Evolutionary conservation across 2,888 invertebrate genomes (phyloP), one percentile per base, ranked within the genome.

Genomic region (Drosophila kokeensis): DNA sequence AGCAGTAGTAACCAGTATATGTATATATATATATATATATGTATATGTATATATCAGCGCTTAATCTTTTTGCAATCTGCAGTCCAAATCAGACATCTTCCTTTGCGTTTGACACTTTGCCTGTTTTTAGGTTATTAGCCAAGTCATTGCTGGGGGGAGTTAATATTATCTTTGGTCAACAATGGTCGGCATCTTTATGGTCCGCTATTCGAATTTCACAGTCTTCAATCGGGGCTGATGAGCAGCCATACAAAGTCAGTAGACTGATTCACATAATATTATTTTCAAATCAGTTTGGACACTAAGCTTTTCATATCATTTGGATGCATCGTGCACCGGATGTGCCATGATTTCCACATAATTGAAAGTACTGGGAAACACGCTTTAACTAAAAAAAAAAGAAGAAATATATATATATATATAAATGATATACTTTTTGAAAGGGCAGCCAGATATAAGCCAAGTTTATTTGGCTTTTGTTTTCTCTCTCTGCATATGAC

Each of bases 401-500:
- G n/a, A n/a, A n/a, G n/a, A 38, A 8, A 10, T 30, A 11, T 27
- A 4, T 11, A 24, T 5, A 42, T 3, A 13, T 7, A 42, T 21
- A 40, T 11, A 40, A 50, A 34, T 52, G 18, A 48, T 24, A 45
- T 29, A 63, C 52, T n/a, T n/a, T 53, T 48, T 18, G 27, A 67
- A 66, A 53, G 65, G 66, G 65, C 27, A 11, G 50, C 11, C 58
- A 24, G 27, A 42, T 69, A 54, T 55, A 55, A 70, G 40, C n/a
- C 61, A 32, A 24, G 34, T 29, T 21, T 48, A 38, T 48, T 36
- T 30, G 50, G 10, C 24, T 27, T 15, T 45, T 24, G 24, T 48
- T 48, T 32, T 67, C n/a, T 49, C 40, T n/a, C 34, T 38, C 24
- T 32, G 50, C 42, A 71, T 66, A 67, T 82, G 83, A 84, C 87